Base-by-base conservation (phyloP, 2,888 invertebrate species). In the Andrena trimmerana region DNA sequence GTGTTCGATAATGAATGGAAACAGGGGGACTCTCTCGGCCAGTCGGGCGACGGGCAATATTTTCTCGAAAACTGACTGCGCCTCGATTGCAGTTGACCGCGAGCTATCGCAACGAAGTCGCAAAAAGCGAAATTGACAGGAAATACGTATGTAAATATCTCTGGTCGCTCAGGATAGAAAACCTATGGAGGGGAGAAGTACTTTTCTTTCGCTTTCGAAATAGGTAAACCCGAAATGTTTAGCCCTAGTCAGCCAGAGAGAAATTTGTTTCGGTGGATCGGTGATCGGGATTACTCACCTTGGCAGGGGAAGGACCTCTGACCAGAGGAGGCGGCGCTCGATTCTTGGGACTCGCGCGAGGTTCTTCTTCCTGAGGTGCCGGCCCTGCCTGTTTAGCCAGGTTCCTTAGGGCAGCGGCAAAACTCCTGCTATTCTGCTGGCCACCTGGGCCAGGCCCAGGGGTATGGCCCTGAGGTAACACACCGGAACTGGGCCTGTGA, bases 351-450 rank as follows among this genome's bases (percentile, higher is more conserved):
- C 94, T 94, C 91, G 94, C 92, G 77, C 94, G 94, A 85, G 93
- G 92, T 83, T 93, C 92, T 86, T 95, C 96, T 92, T 96, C 96
- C 91, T 96, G 96, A 93, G 95, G 95, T 90, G 96, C 96, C 88
- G 97, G 97, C 80, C 97, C 97, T 29, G 98, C 98, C 94, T 98
- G 98, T 94, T 98, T 98, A 85, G 98, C 98, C 88, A 98, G 95
- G 93, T 97, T 98, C 79, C 98, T 96, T 71, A 99, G 95, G 31
- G 98, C 98, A 65, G 98, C 98, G 71, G 98, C 98, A 95, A 98
- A 98, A 79, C 98, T 98, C 68, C 94, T 91, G 83, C 93, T 93
- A 78, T 92, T 93, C 81, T 92, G 94, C 85, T 91, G 93, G 68
- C 93, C 91, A 85, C 94, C 95, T 50, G 94, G 94, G 77, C 94